Base-by-base conservation (phyloP, 2,113 vertebrate species). In the Pitta sordida region DNA sequence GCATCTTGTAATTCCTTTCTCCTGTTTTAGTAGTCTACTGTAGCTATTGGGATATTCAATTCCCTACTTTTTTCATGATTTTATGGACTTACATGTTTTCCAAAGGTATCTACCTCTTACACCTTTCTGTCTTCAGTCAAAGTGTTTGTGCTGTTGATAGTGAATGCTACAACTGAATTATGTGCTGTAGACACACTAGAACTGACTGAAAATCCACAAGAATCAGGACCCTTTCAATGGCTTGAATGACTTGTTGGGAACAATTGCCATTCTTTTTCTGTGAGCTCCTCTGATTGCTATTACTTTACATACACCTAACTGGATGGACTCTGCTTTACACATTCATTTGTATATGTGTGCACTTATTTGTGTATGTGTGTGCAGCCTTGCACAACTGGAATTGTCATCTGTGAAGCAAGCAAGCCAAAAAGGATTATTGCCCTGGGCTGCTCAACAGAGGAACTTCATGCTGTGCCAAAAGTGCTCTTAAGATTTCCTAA, bases 381-480 rank as follows among this genome's bases (percentile, higher is more conserved):
- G 30, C 44, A 93, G 83, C 3, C 5, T 37, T 23, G 2, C 58
- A 82, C 53, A 69, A 76, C 84, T 52, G 91, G 88, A 34, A 74
- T 93, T 3, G 63, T 82, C 7, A 1, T 95, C 70, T 91, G 75
- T 91, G 88, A 93, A 77, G 64, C 43, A 3, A 64, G 21, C 44
- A 93, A 88, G 41, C 85, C 80, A n/a, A 81, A 88, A 82, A 84
- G 55, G 48, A 93, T 95, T 63, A 71, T 88, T 62, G 58, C 86
- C 21, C 34, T 95, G 80, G 80, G 18, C 55, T 91, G 59, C 64
- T 82, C 91, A 23, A 69, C 80, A 21, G 3, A 49, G 11, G 34
- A 73, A 15, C 84, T 95, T 39, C 94, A 91, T 64, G 94, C 91
- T 59, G 84, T 93, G 32, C 80, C 91, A 44, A 70, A 73, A 82